A percentile compares a stretch with the other conserved stretches of the same genome.
Conservation (phyloP, 2,113 vertebrate species). For the Etheostoma cragini region DNA sequence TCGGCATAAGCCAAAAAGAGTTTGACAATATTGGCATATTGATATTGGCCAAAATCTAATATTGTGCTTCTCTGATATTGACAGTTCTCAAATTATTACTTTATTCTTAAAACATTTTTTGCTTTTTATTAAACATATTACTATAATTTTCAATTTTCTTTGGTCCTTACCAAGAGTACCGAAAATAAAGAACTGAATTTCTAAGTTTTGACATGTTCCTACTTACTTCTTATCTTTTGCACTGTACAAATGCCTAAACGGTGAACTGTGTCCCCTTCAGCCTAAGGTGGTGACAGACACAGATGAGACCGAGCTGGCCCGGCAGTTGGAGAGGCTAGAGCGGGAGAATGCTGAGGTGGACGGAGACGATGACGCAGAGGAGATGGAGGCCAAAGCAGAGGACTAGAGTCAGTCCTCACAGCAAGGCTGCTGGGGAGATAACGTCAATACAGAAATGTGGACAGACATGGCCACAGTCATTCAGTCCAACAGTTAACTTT, state of each 20-base stretch:
- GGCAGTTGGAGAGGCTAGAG: conserved; percentile 95
- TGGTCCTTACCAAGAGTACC: neutral
- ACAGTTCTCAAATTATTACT: neutral
- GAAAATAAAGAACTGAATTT: neutral
- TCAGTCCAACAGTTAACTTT: conserved; percentile 62
- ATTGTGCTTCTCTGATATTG: too few relatives aligned
- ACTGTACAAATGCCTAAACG: neutral
- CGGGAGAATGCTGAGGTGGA: conserved; percentile 97
- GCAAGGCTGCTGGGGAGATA: conserved; percentile 26
- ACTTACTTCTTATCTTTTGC: neutral
- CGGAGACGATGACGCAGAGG: conserved; percentile 95
- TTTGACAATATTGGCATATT: too few relatives aligned
- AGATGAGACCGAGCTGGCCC: conserved; percentile 95
- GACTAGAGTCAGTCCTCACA: conserved; percentile 82
- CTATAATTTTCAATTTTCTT: neutral
- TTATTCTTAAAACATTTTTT: neutral
- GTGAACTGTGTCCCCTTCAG: conserved; percentile 71
- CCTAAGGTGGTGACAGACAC: conserved; percentile 98
- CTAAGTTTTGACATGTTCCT: neutral
- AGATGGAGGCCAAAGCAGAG: conserved; percentile 98
- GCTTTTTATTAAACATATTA: neutral
- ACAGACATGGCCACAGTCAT: conserved; percentile 41
- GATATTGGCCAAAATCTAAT: too few relatives aligned
- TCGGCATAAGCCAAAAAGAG: too few relatives aligned
- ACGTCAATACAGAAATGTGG: conserved; percentile 34